phyloP scores from a whole-genome alignment of 2,797 vertebrate genomes.

The Sorex maritimensis region DNA sequence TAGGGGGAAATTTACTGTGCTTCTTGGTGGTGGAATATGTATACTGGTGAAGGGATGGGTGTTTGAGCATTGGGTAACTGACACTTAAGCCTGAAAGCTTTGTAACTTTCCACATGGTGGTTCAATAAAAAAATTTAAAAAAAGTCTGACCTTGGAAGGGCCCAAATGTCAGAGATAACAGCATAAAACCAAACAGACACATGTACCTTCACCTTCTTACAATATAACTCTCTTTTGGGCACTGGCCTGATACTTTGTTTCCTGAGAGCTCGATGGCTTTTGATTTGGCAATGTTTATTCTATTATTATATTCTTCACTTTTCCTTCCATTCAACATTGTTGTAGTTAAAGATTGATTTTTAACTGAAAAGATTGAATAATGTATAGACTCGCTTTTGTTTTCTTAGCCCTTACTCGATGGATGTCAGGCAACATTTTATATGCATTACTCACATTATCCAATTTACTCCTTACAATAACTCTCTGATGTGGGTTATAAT shows the following conservation, averaged over 20 bases:
- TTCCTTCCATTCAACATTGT: background rate
- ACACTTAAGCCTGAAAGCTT: no score
- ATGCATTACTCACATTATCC: background rate
- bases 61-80: no score
- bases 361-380: background rate
- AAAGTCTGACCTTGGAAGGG: conserved; percentile 1
- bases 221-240: conserved; percentile 34
- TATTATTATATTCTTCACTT: background rate
- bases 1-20: no score
- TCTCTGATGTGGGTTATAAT: background rate
- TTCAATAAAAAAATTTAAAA: no score
- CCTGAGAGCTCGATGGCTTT: background rate
- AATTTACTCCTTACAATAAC: conserved; percentile 35
- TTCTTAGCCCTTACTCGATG: conserved; percentile 38
- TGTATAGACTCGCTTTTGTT: background rate
- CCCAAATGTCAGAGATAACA: background rate
- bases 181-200: background rate
- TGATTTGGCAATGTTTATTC: conserved; percentile 1
- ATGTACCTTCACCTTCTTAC: conserved; percentile 23
- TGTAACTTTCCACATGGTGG: no score
- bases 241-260: conserved; percentile 5
- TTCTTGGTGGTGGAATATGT: no score
- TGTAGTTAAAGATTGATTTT: background rate
- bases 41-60: no score
- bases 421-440: background rate